Base-by-base conservation (phyloP, 2,113 vertebrate species). In the Apaloderma vittatum region DNA sequence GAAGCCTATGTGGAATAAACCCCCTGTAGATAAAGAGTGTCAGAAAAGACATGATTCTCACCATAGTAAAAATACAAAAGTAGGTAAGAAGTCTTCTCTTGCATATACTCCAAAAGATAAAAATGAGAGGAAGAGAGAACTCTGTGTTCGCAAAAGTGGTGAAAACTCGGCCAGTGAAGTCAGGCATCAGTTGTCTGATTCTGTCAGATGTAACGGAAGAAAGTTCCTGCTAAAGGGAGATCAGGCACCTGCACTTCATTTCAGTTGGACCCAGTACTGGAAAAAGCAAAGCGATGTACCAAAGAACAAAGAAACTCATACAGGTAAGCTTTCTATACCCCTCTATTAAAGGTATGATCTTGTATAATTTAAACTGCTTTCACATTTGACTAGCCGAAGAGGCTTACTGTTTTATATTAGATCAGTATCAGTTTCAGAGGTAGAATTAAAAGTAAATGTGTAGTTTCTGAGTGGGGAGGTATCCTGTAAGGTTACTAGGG, bases 281-380 rank as follows among this genome's bases (percentile, higher is more conserved):
- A 98, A 98, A 88, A 99, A 98, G 91, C 98, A 98, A 85, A 98
- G 97, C 65, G 98, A 98, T 68, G 76, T 99, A 65, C 98, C 99
- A 71, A 99, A 99, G 98, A 99, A 98, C 98, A 99, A 99, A 92
- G 99, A 99, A 98, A 99, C 99, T 4, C 99, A 99, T 86, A 99
- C 99, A 96, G 99, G 99, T 99, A 91, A 96, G 93, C 24, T 82
- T 75, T 34, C 45, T 79, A 32, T 51, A n/a, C 34, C 55, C 62
- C 72, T 61, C 2, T 67, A 49, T 61, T 71, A 71, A 59, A 52
- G 30, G n/a, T 71, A 29, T 0, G 0, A 12, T 80, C 20, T 54
- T 45, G 8, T 84, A 20, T 86, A 72, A 54, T 93, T 84, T 59
- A 46, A 80, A 45, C 23, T 71, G 32, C 71, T 36, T 52, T 90